phyloP scores from a whole-genome alignment of 2,113 vertebrate species.

The Chamaea fasciata region DNA sequence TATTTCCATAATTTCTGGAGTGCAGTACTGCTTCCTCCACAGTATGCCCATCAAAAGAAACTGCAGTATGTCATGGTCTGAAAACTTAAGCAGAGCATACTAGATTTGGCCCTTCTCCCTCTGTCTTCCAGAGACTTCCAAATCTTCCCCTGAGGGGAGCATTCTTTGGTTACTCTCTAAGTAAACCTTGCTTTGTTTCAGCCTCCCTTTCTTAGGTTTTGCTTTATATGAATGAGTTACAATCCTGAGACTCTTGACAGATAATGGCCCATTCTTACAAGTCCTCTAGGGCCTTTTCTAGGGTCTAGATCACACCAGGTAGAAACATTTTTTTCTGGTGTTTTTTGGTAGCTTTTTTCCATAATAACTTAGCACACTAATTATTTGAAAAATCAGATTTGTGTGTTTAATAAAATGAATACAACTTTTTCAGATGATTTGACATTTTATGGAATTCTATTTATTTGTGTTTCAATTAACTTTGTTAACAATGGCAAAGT shows the following conservation, averaged over 20 bases:
- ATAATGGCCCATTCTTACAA: not conserved
- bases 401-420: slow-evolving; percentile 21
- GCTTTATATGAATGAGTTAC: not conserved
- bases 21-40: not conserved
- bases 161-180: not conserved
- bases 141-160: not conserved
- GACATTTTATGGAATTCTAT: slow-evolving; percentile 25
- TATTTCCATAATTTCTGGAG: not conserved
- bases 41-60: not conserved
- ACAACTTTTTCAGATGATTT: not conserved
- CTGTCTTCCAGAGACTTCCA: not conserved
- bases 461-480: slow-evolving; percentile 55
- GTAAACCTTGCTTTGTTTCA: slow-evolving; percentile 8
- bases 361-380: not conserved
- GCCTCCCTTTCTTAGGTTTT: not conserved
- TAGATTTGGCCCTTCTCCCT: not conserved
- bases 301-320: not conserved
- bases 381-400: slow-evolving; percentile 11
- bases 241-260: not conserved
- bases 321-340: not conserved
- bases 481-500: slow-evolving; percentile 52
- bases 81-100: not conserved
- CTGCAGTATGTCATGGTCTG: not conserved
- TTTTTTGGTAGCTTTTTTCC: not conserved
- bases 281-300: not conserved